These are phyloP conservation scores for Drosophila pseudotakahashii DNA, from an alignment of 2,888 invertebrate genomes.

Conservation along the genomic window DNA sequence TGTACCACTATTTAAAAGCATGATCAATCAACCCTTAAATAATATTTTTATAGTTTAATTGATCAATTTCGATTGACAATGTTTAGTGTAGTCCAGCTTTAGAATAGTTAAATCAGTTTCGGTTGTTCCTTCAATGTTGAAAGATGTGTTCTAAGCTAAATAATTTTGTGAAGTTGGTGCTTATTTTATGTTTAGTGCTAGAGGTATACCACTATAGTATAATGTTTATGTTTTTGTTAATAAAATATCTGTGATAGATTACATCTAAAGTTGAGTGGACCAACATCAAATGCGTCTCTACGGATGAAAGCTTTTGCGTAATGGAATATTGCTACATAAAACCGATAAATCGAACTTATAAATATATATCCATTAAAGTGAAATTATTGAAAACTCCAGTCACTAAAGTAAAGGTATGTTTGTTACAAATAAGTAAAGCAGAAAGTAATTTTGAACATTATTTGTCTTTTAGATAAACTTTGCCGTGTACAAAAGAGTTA, in stretches of 20 bases:
- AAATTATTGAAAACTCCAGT: background rate
- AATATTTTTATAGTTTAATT: background rate
- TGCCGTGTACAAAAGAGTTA: background rate
- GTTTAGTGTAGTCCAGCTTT: background rate
- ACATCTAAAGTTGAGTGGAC: background rate
- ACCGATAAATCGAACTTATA: background rate
- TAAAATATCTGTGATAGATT: background rate
- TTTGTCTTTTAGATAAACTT: background rate
- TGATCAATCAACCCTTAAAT: background rate
- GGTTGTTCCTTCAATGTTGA: background rate
- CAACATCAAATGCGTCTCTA: background rate
- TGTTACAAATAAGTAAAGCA: background rate
- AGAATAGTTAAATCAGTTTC: background rate
- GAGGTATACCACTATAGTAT: background rate
- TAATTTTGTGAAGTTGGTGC: background rate
- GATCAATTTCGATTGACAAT: background rate
- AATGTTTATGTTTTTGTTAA: background rate
- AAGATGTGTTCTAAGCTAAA: background rate
- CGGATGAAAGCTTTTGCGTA: background rate
- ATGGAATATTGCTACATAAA: background rate
- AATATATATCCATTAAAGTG: background rate
- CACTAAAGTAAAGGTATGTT: background rate
- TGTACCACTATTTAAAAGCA: too few species aligned
- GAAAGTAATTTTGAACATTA: background rate
- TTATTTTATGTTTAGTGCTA: background rate